Conservation (phyloP, 2,797 vertebrate species). For the Crypturellus tataupa region DNA sequence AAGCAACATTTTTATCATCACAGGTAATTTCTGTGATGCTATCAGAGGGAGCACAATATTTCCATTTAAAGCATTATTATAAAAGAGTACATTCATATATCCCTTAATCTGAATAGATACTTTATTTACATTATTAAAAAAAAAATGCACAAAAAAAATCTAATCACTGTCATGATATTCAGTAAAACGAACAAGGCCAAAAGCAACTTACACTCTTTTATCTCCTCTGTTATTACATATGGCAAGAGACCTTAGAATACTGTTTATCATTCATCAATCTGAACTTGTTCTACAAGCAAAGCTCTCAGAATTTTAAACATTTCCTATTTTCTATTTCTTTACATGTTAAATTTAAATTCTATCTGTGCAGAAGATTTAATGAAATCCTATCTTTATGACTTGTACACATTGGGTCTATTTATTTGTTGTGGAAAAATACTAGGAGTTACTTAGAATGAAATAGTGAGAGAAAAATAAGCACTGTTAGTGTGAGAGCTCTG, state of each 20-base stretch:
- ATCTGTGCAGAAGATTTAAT: constrained; percentile 21
- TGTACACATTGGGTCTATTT: background rate
- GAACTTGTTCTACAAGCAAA: constrained; percentile 22
- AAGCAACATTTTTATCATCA: background rate
- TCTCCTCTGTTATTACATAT: background rate
- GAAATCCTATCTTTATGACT: background rate
- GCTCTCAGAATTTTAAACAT: constrained; percentile 39
- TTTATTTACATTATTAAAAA: constrained; percentile 64
- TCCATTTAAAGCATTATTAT: constrained; percentile 23
- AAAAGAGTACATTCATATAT: constrained; percentile 31
- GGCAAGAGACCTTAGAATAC: background rate
- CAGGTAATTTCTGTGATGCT: constrained; percentile 29
- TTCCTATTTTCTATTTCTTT: background rate
- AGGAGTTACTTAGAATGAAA: background rate
- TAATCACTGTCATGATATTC: constrained; percentile 18
- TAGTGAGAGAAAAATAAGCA: background rate
- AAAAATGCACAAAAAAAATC: constrained; percentile 32
- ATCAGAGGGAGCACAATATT: constrained; percentile 40
- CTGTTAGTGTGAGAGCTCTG: background rate
- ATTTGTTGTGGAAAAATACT: background rate
- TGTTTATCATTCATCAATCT: constrained; percentile 42
- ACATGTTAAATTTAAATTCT: constrained; percentile 27
- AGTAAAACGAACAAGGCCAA: constrained; percentile 47
- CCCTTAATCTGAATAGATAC: constrained; percentile 41
- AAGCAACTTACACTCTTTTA: constrained; percentile 43